These are phyloP conservation scores for Gallinago media DNA, from an alignment of 2,113 vertebrate species.

Conservation along the genomic window DNA sequence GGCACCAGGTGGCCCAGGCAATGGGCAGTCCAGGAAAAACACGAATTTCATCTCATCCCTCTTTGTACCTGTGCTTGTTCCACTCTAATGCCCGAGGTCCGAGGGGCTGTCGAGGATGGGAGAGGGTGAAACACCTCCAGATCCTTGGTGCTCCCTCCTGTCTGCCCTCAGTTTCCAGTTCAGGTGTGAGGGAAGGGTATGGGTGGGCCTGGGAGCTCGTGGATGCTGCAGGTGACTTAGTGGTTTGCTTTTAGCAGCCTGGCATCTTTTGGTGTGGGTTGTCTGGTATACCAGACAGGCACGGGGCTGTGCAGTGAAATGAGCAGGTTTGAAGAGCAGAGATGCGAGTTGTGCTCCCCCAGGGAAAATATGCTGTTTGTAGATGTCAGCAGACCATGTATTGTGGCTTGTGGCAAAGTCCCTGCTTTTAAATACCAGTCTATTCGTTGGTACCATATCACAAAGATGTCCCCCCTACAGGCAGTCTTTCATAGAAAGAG, in stretches of 20 bases:
- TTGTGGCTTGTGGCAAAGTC: background rate
- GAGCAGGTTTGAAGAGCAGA: background rate
- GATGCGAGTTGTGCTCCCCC: background rate
- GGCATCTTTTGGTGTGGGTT: fast-evolving
- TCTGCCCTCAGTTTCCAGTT: background rate
- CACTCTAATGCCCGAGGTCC: background rate
- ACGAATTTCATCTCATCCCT: background rate
- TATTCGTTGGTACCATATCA: background rate
- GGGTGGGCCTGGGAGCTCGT: background rate
- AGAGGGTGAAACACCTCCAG: background rate
- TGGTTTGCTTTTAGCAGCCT: background rate
- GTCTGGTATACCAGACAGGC: fast-evolving
- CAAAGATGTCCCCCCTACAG: background rate
- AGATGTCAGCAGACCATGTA: background rate
- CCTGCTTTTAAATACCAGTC: background rate
- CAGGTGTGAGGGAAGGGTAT: fast-evolving
- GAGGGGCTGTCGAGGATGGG: background rate
- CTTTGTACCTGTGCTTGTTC: background rate
- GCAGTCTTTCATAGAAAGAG: background rate
- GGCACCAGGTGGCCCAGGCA: background rate
- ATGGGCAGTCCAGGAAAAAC: background rate
- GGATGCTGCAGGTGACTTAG: background rate
- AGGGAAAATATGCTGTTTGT: background rate
- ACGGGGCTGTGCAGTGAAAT: background rate
- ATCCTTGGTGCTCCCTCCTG: background rate